Conservation (phyloP, 2,113 vertebrate genomes). For the Delphinapterus leucas region DNA sequence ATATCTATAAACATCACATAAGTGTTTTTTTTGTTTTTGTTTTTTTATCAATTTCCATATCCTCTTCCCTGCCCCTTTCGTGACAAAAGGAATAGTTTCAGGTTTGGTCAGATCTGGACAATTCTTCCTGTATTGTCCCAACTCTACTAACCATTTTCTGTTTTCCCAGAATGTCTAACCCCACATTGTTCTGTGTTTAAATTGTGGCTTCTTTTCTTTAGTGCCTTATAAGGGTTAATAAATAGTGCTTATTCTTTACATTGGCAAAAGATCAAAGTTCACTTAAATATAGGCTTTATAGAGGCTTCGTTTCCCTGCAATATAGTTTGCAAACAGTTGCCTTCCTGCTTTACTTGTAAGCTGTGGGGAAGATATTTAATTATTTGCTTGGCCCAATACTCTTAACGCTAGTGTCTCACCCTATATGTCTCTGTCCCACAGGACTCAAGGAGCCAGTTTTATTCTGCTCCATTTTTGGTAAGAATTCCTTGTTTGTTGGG, state of each 20-base stretch:
- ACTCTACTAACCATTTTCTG: background rate
- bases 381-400: background rate
- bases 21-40: background rate
- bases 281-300: background rate
- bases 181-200: background rate
- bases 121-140: background rate
- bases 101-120: background rate
- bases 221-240: background rate
- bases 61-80: background rate
- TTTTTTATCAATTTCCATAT: background rate
- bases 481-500: background rate
- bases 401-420: background rate
- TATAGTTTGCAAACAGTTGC: background rate
- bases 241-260: background rate
- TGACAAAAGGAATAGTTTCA: background rate
- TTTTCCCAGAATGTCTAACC: background rate
- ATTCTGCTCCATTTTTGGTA: background rate
- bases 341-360: background rate
- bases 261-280: background rate
- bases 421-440: background rate
- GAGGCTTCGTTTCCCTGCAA: background rate
- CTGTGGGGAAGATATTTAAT: background rate
- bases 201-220: background rate
- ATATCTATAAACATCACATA: background rate
- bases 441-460: background rate